A percentile compares a stretch with the other conserved stretches of the same genome.
phyloP scores from a whole-genome alignment of 2,797 vertebrate genomes.

The Hippopotamyrus pictus region DNA sequence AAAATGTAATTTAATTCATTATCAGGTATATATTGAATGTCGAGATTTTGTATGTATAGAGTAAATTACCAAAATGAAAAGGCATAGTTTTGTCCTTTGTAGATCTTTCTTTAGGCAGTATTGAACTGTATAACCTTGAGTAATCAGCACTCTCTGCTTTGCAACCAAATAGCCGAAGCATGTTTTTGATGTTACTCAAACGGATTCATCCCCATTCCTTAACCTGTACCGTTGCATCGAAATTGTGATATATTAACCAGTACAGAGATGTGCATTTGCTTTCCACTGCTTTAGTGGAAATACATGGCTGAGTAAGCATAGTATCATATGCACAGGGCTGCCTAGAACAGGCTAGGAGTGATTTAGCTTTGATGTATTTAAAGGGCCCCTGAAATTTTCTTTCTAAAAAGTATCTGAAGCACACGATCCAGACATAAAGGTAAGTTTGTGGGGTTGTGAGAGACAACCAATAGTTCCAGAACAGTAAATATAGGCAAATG shows the following conservation, averaged over 20 bases:
- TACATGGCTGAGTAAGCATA: neutral
- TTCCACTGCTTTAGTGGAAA: neutral
- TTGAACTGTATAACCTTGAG: neutral
- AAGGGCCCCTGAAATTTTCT: constrained; percentile 19
- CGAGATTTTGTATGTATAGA: neutral
- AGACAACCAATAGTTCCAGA: constrained; percentile 30
- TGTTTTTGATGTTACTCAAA: neutral
- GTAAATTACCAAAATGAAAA: neutral
- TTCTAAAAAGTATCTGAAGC: neutral
- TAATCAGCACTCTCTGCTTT: neutral
- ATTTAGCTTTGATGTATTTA: neutral
- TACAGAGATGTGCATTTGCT: neutral
- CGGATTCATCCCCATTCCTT: neutral
- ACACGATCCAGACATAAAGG: constrained; percentile 1
- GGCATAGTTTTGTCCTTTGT: neutral
- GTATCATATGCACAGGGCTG: neutral
- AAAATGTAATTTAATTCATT: neutral
- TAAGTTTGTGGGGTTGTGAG: constrained; percentile 33
- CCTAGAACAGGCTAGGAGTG: neutral
- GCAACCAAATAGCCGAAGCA: neutral
- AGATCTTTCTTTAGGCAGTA: neutral
- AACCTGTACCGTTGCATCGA: neutral
- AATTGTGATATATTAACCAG: neutral
- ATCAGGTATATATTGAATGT: neutral
- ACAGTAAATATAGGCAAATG: constrained; percentile 40